Conservation (phyloP, 2,797 vertebrate species). For the Anomalospiza imberbis region DNA sequence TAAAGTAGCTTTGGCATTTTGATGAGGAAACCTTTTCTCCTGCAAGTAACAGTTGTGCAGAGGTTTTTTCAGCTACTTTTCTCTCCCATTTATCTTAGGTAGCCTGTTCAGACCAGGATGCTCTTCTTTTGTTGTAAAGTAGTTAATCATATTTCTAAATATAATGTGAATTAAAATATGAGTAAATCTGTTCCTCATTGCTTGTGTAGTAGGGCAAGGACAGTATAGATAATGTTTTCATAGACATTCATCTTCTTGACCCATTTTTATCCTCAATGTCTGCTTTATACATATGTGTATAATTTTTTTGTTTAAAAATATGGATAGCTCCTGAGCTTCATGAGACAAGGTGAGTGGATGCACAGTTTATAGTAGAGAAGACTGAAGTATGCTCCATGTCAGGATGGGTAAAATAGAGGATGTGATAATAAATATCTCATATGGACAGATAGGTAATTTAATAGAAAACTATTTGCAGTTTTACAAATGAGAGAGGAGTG, state of each 20-base stretch:
- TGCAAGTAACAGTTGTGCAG: not conserved
- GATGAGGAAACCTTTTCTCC: not conserved
- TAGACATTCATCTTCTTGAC: not conserved
- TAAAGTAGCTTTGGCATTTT: not conserved
- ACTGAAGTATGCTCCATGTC: not conserved
- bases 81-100: not conserved
- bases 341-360: not conserved
- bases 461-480: not conserved
- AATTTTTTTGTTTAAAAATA: not conserved
- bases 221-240: not conserved
- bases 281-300: not conserved
- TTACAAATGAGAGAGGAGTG: not conserved
- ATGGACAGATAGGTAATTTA: not conserved
- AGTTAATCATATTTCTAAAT: not conserved
- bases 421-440: not conserved
- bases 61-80: not conserved
- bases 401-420: not conserved
- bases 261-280: not conserved
- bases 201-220: not conserved
- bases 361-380: not conserved
- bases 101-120: not conserved
- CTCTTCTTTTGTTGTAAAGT: not conserved
- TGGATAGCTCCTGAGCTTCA: not conserved
- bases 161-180: not conserved
- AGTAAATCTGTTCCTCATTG: not conserved